Percentiles rank a stretch among this genome's conserved stretches.
Conservation (phyloP, 2,797 vertebrate genomes). For the Chloroceryle inda region DNA sequence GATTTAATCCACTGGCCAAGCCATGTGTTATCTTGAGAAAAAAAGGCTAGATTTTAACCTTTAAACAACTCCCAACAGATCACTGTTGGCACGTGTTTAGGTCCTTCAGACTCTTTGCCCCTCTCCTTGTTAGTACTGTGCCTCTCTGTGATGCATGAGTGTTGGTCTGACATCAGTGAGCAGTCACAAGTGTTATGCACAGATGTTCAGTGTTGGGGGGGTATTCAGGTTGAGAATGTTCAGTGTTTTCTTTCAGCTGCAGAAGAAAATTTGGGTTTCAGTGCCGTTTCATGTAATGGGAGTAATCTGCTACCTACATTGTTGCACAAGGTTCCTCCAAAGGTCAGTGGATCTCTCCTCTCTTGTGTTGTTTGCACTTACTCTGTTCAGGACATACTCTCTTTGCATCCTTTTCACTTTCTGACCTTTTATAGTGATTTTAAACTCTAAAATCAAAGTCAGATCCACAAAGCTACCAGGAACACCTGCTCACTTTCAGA, state of each 20-base stretch:
- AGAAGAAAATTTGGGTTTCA: not conserved
- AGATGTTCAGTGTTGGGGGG: not conserved
- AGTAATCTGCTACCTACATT: not conserved
- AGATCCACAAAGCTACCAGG: not conserved
- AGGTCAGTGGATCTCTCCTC: not conserved
- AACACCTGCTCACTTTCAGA: not conserved
- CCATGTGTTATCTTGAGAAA: not conserved
- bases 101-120: not conserved
- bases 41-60: not conserved
- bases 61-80: not conserved
- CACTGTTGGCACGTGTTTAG: not conserved
- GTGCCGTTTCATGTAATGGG: not conserved
- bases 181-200: not conserved
- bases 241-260: not conserved
- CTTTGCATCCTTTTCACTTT: not conserved
- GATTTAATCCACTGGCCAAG: not conserved
- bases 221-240: not conserved
- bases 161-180: not conserved
- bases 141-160: fast-evolving
- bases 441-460: slow-evolving; percentile 1
- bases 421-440: not conserved
- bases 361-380: not conserved
- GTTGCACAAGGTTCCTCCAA: not conserved
- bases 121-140: not conserved
- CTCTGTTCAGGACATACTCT: not conserved